Base-by-base conservation (phyloP, 1,140 invertebrate genomes). In the Saxidomus purpurata region DNA sequence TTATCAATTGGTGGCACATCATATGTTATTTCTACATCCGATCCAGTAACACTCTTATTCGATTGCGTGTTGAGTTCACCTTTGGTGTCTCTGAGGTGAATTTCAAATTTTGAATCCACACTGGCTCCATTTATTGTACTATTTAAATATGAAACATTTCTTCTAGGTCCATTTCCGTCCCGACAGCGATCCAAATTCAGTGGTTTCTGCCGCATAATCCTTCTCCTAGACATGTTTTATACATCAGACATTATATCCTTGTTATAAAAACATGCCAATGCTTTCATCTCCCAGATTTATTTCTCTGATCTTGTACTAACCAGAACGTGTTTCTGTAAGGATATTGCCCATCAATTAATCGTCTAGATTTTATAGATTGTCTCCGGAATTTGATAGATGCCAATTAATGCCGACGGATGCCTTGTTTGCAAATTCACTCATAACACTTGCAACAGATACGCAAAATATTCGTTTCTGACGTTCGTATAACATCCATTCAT, bases 251-350 rank as follows among this genome's bases (percentile, higher is more conserved):
- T 36, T 22, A 38, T 38, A 22, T 38, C 43, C 43, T 71, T 36
- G 11, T 71, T 71, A 38, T 38, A 71, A 34, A 67, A 71, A 71
- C 67, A 40, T 71, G 67, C 13, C 34, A 71, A 71, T 71, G 67
- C 67, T 36, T 38, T 36, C 38, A 36, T 71, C 34, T 15, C 1
- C 17, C 25, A 38, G 67, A 71, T 71, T 38, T 71, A 38, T 71
- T 43, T 19, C 67, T 13, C 34, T 22, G 67, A 36, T 71, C 9
- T 38, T 2, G 38, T 34, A 71, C 34, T 38, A 38, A 15, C 34
- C 67, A 71, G 67, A 38, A 19, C 34, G 36, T 71, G 67, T 71
- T 71, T 28, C 67, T 71, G 67, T 8, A 38, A 38, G 11, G 36
- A 6, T 40, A 36, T 36, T 38, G 38, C 36, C 67, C 36, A 38